Percentiles rank a stretch among this genome's conserved stretches.
These are phyloP conservation scores for Anguilla pacifica DNA, from an alignment of 2,797 vertebrate species.

Conservation along the genomic window DNA sequence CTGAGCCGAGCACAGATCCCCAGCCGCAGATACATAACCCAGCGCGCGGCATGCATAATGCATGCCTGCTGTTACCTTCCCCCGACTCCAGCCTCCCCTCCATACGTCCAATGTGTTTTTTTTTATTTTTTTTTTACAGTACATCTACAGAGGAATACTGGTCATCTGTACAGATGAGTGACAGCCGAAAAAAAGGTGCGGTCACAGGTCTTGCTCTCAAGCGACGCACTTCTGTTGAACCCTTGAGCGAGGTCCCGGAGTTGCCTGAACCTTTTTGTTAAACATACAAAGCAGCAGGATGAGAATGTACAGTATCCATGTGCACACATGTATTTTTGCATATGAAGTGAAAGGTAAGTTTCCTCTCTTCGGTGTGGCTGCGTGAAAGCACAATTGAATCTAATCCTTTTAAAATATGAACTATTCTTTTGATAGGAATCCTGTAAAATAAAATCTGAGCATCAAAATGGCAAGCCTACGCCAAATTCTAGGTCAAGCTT, in stretches of 20 bases:
- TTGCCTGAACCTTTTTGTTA: not conserved
- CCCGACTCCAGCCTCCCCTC: conserved; percentile 47
- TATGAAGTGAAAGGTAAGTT: too few species aligned
- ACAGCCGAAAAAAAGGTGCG: not conserved
- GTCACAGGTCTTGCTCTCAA: not conserved
- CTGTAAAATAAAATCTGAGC: conserved; percentile 40
- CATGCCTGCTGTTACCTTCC: conserved; percentile 53
- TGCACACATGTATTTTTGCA: not conserved
- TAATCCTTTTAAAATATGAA: not conserved
- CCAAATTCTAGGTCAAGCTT: not conserved
- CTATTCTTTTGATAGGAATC: not conserved
- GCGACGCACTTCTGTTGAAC: not conserved
- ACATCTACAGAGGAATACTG: not conserved
- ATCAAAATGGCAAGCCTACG: not conserved
- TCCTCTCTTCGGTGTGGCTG: too few species aligned
- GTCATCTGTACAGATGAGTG: not conserved
- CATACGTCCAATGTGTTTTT: conserved; percentile 39
- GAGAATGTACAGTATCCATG: not conserved
- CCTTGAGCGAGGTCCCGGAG: not conserved
- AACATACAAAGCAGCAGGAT: not conserved
- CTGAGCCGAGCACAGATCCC: conserved; percentile 43
- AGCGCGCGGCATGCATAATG: conserved; percentile 66
- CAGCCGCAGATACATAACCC: conserved; percentile 70
- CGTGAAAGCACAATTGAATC: not conserved
- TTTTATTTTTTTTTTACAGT: not conserved